Evolutionary conservation across 2,888 invertebrate genomes (phyloP).

Genomic region (Mesorhabditis spiculigera): DNA sequence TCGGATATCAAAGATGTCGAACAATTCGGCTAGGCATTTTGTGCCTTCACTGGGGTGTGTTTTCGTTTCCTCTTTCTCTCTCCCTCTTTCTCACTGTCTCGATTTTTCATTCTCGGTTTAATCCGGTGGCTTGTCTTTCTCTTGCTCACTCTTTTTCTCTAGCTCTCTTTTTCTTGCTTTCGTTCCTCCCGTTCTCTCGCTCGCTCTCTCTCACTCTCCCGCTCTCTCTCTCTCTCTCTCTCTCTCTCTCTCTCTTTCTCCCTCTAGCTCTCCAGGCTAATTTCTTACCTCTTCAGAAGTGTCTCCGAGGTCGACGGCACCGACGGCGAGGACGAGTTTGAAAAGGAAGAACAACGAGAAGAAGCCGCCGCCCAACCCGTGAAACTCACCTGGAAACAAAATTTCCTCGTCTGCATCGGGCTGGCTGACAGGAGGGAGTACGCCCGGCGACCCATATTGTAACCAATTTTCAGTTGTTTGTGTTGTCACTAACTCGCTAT

Average conservation of each 20-base stretch:
- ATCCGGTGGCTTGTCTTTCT: too few species aligned
- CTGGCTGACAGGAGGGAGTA: slow-evolving; percentile 40
- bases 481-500: not conserved
- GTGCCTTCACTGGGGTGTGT: slow-evolving; percentile 36
- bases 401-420: slow-evolving; percentile 52
- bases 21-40: slow-evolving; percentile 27
- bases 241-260: not conserved
- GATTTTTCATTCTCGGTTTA: too few species aligned
- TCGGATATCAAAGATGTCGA: slow-evolving; percentile 22
- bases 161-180: too few species aligned
- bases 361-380: slow-evolving; percentile 14
- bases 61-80: not conserved
- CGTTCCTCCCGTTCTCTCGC: too few species aligned
- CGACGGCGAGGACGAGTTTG: slow-evolving; percentile 35
- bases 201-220: too few species aligned
- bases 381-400: slow-evolving; percentile 40
- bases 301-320: slow-evolving; percentile 42
- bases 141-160: too few species aligned
- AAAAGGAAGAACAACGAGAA: slow-evolving; percentile 20
- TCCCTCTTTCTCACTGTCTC: too few species aligned
- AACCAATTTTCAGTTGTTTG: not conserved
- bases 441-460: slow-evolving; percentile 6
- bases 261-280: too few species aligned
- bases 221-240: too few species aligned
- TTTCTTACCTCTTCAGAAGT: slow-evolving; percentile 18